Conservation (phyloP, 2,113 vertebrate genomes). For the Pachypanchax playfairii region DNA sequence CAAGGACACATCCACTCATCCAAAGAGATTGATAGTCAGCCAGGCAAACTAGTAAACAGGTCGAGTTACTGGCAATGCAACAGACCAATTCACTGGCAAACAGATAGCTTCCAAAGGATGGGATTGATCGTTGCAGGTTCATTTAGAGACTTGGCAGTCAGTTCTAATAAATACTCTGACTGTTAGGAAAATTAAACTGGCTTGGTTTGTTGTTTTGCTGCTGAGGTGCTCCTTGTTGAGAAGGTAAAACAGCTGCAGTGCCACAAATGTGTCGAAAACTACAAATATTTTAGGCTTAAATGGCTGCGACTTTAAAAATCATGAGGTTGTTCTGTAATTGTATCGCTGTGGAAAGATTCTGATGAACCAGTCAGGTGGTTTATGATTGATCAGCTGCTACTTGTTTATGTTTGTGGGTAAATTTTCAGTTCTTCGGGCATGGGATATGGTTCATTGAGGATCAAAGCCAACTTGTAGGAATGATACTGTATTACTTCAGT, state of each 20-base stretch:
- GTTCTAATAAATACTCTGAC: neutral
- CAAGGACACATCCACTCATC: constrained; percentile 3
- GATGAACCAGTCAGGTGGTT: neutral
- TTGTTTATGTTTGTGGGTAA: neutral
- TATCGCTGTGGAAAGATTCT: neutral
- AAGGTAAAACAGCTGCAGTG: constrained; percentile 1
- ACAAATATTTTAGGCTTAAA: neutral
- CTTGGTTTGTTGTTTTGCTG: neutral
- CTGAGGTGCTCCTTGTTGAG: neutral
- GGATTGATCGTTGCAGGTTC: constrained; percentile 10
- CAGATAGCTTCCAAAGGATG: neutral
- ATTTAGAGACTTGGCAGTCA: neutral
- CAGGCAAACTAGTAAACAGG: constrained; percentile 24
- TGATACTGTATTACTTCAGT: neutral
- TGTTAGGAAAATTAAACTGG: neutral
- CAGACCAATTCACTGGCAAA: constrained; percentile 15
- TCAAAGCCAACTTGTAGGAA: neutral
- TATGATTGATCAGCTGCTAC: neutral
- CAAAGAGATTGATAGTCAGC: neutral
- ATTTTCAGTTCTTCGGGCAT: neutral
- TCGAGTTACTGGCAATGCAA: constrained; percentile 14
- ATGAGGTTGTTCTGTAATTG: neutral
- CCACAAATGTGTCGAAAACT: neutral
- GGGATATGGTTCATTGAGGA: too few species aligned
- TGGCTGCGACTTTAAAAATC: neutral